phyloP scores from a whole-genome alignment of 2,888 invertebrate genomes.

The Tetranychus piercei region DNA sequence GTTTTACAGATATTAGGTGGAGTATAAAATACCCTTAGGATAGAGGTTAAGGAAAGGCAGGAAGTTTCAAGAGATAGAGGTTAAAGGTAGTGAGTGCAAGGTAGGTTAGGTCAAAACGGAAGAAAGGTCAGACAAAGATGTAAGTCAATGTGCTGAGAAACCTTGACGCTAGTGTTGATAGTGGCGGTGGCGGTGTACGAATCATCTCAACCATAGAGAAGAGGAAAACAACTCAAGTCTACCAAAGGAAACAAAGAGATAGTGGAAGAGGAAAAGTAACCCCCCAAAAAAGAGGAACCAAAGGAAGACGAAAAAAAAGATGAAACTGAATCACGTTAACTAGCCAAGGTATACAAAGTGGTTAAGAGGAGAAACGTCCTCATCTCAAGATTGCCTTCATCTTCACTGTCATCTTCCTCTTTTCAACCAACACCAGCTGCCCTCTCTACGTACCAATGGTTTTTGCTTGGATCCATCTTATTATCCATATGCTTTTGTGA shows the following conservation, averaged over 20 bases:
- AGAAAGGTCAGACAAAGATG: background rate
- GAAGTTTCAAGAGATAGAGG: background rate
- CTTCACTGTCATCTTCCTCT: background rate
- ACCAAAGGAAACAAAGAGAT: too few relatives aligned
- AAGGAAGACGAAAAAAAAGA: too few relatives aligned
- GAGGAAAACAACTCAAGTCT: background rate
- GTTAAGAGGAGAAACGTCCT: too few relatives aligned
- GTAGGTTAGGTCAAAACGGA: constrained; percentile 1
- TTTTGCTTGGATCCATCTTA: too few relatives aligned
- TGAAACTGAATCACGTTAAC: too few relatives aligned
- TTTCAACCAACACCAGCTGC: background rate
- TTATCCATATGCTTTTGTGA: background rate
- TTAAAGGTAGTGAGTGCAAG: background rate
- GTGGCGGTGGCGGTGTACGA: background rate
- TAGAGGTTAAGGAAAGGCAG: background rate
- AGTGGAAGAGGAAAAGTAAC: too few relatives aligned
- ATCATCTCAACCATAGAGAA: background rate
- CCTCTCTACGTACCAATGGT: background rate
- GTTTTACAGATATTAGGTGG: background rate
- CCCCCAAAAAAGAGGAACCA: too few relatives aligned
- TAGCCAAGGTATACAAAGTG: too few relatives aligned
- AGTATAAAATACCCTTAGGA: background rate
- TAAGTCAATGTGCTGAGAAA: background rate
- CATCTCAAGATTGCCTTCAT: background rate
- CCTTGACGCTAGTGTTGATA: background rate